Evolutionary conservation across 2,797 vertebrate species (phyloP).

Genomic region (Megalops cyprinoides): DNA sequence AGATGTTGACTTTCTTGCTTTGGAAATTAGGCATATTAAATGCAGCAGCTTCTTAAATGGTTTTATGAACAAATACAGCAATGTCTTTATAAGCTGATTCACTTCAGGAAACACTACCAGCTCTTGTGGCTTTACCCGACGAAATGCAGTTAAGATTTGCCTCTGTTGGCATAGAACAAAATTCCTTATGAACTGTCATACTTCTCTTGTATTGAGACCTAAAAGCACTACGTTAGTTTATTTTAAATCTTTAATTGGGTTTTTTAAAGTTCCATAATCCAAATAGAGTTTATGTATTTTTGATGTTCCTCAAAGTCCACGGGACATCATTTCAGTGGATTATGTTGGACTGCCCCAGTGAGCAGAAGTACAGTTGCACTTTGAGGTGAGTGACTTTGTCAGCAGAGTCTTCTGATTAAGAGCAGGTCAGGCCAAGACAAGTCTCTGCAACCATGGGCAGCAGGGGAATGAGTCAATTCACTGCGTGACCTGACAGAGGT

Average conservation of each 20-base stretch:
- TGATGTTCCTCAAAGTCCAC: neutral
- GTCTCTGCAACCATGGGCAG: constrained; percentile 56
- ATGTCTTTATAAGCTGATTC: constrained; percentile 1
- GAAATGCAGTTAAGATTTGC: constrained; percentile 5
- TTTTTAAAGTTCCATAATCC: neutral
- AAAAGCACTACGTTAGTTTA: neutral
- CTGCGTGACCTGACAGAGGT: constrained; percentile 77
- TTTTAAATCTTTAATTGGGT: neutral
- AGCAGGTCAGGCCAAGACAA: constrained; percentile 50
- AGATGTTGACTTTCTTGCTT: neutral
- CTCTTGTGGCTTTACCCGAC: neutral
- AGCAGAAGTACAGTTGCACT: constrained; percentile 49
- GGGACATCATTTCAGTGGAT: neutral
- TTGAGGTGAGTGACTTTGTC: constrained; percentile 55
- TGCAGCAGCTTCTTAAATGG: neutral
- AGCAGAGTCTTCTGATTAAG: constrained; percentile 15
- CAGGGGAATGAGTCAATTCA: constrained; percentile 81
- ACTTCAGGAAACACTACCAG: neutral
- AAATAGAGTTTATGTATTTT: neutral
- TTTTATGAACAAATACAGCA: neutral
- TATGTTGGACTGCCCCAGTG: constrained; percentile 49
- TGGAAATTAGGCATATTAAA: neutral
- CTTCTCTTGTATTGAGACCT: neutral
- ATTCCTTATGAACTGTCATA: neutral
- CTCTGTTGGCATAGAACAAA: neutral